Base-by-base conservation (phyloP, 2,113 vertebrate species). In the Hymenochirus boettgeri region DNA sequence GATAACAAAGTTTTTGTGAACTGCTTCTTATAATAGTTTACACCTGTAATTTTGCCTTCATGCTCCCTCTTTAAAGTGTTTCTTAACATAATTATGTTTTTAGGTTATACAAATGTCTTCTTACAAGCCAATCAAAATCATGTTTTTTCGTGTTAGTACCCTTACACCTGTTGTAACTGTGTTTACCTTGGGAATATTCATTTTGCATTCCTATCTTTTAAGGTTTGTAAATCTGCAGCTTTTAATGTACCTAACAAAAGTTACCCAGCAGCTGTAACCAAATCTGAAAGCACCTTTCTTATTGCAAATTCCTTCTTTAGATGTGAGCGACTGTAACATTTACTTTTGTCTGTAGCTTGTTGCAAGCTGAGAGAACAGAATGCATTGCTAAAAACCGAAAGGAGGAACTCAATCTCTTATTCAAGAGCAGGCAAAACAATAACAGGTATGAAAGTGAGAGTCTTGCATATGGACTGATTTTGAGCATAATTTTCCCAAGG, bases 331-430 rank as follows among this genome's bases (percentile, higher is more conserved):
- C 46, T 22, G 19, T n/a, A n/a, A 17, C 25, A 56, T 22, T 56
- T 48, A 58, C 23, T 74, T 15, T 74, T 42, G 10, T 69, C 72
- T 76, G 19, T 58, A 99, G 96, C 84, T 95, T 86, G 88, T 98
- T 1, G 84, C 88, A 92, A 93, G 75, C 83, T 99, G 62, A 99
- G 92, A 73, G 90, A 97, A 26, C 91, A 97, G 86, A 99, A 98
- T 55, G 79, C 81, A 0, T 72, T 85, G 37, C 84, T 99, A 81
- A 99, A 99, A 84, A 89, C 78, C 10, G 95, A 99, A 99, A 99
- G 71, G 87, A 98, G 21, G 79, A 93, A n/a, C 80, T 99, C 78
- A 99, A 95, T 83, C 83, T 82, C 39, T 76, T 75, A 76, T 99
- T 65, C 89, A 93, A 71, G 90, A 96, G 71, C 95, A 99, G 84